Evolutionary conservation across 2,888 invertebrate species (phyloP).

Genomic region (Plemyria rubiginata): DNA sequence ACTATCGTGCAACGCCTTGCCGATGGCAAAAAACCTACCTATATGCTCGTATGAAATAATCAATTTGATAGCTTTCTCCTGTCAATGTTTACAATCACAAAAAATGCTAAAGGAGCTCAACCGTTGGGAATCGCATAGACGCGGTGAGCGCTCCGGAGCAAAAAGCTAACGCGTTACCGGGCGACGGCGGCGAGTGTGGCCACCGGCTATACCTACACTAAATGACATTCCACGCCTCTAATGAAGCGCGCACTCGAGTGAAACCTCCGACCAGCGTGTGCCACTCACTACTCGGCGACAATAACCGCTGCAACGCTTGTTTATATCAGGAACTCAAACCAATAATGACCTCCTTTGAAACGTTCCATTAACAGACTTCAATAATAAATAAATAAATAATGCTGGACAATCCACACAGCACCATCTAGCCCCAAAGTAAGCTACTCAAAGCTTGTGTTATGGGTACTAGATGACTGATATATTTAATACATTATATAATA

Average conservation of each 20-base stretch:
- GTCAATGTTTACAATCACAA: slow-evolving; percentile 61
- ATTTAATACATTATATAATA: too few species aligned
- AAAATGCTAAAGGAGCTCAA: slow-evolving; percentile 57
- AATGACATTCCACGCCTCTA: slow-evolving; percentile 68
- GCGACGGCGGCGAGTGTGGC: slow-evolving; percentile 12
- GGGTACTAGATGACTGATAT: too few species aligned
- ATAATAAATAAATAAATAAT: too few species aligned
- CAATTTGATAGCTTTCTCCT: slow-evolving; percentile 65
- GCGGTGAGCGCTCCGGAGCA: slow-evolving; percentile 38
- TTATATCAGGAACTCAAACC: slow-evolving; percentile 30
- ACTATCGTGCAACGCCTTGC: slow-evolving; percentile 29
- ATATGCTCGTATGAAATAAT: slow-evolving; percentile 44
- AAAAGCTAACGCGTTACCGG: slow-evolving; percentile 57
- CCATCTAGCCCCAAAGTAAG: too few species aligned
- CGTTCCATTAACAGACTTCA: slow-evolving; percentile 1
- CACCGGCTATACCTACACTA: slow-evolving; percentile 44
- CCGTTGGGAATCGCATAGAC: slow-evolving; percentile 40
- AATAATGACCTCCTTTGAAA: slow-evolving; percentile 28
- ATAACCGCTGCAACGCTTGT: slow-evolving; percentile 7
- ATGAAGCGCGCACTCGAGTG: slow-evolving; percentile 53
- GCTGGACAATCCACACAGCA: too few species aligned
- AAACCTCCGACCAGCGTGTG: slow-evolving; percentile 26
- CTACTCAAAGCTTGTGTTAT: too few species aligned
- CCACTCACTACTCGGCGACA: slow-evolving; percentile 28
- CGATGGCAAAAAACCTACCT: slow-evolving; percentile 32